Evolutionary conservation across 2,888 invertebrate species (phyloP), one percentile per base, ranked within the genome.

Genomic region (Catocala sponsa): DNA sequence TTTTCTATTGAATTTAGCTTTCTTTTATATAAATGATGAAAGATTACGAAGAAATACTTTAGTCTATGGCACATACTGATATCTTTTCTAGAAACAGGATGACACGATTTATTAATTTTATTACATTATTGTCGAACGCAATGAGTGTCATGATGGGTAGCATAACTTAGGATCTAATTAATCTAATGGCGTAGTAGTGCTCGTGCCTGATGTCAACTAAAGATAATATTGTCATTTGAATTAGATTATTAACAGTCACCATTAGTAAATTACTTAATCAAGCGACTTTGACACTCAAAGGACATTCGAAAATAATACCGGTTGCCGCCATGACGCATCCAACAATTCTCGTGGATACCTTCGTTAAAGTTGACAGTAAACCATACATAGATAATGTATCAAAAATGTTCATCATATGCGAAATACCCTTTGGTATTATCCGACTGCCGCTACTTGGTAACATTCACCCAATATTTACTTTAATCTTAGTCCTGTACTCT

Each of bases 331-430:
- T 85, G 89, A 66, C 83, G 80, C 78, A 81, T 49, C 81, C 81
- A 7, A 66, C 74, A 5, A 79, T 84, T 44, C 82, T 77, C 41
- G 79, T 86, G 13, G 88, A 90, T 55, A 84, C 84, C n/a, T 86
- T 83, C 53, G 64, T 88, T 9, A 65, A 78, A 56, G 68, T 74
- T 55, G 69, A 69, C 49, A 68, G 75, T 6, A 79, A 78, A 57
- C 68, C 63, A 0, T 78, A 76, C 47, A 68, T 87, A 32, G 89
- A 90, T 60, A 53, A 61, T 11, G 65, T 88, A 59, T 85, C 89
- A 0, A 86, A 85, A 62, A 63, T 81, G 0, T 86, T 83, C 49
- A 77, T 88, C 10, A 49, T 80, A 35, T 58, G 63, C 13, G 85
- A 82, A 65, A 52, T 79, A 6, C 35, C 76, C 13, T 61, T 85